Base-by-base conservation (phyloP, 2,888 invertebrate species). In the Hartigia nigra region DNA sequence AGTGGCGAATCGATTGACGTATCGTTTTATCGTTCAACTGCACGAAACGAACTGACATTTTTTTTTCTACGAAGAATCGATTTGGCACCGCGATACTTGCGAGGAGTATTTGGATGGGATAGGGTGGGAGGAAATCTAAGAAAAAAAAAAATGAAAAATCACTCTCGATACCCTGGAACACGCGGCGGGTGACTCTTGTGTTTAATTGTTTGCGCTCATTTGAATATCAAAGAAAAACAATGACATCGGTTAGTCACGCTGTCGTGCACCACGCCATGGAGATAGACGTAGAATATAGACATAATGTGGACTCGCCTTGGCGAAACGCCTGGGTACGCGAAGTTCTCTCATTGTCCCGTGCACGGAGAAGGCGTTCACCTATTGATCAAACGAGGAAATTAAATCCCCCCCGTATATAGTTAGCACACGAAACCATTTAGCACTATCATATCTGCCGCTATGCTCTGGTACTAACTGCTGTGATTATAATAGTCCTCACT, bases 391-490 rank as follows among this genome's bases (percentile, higher is more conserved):
- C 55, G 55, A 55, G 55, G 55, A 55, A 55, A 55, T 55, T 55
- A 55, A 55, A 55, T 55, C 55, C 55, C 23, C 55, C 55, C 23
- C 23, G 23, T 55, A 55, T 23, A 14, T 55, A 55, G 55, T 55
- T 55, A 23, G 55, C 55, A 23, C 55, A 55, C 69, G 75, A 79
- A 80, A 81, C 81, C 86, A 86, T 85, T 85, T 85, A 86, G 81
- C 85, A 86, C 81, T 86, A 86, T 85, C 86, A 81, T 80, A 80
- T 76, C 35, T 80, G 37, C 70, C 75, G 72, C 23, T 72, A 31
- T 72, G 31, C 34, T 32, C 72, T 1, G 31, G 34, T 80, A 78
- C 69, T 79, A 77, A 75, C 76, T 74, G 76, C 55, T 76, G 83
- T 74, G 75, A 75, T 77, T 81, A 34, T 78, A 77, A 79, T 37